Conservation (phyloP, 2,797 vertebrate genomes). For the Sardinella longiceps region DNA sequence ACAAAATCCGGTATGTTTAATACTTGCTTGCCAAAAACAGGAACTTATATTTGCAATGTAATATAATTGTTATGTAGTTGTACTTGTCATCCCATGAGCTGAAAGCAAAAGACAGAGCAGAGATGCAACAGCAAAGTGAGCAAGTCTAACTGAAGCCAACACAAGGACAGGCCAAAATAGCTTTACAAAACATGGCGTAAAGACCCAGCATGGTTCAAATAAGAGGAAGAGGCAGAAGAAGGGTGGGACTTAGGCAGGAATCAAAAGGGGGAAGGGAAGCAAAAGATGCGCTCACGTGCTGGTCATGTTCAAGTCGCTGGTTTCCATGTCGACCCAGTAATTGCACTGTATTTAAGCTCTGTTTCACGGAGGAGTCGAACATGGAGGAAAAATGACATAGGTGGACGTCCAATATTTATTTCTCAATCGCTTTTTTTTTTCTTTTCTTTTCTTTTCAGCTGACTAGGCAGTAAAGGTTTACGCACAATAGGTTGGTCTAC, state of each 20-base stretch:
- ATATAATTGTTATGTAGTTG: conserved; percentile 64
- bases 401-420: conserved; percentile 17
- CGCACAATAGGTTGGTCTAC: conserved; percentile 19
- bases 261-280: neutral
- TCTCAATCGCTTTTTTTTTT: neutral
- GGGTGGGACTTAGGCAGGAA: conserved; percentile 63
- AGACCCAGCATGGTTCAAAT: conserved; percentile 54
- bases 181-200: conserved; percentile 47
- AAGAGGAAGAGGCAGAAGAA: conserved; percentile 52
- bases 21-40: conserved; percentile 41
- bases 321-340: conserved; percentile 23
- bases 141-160: conserved; percentile 49
- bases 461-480: conserved; percentile 12
- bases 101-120: conserved; percentile 66
- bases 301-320: conserved; percentile 15
- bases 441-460: neutral
- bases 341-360: conserved; percentile 22
- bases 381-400: conserved; percentile 7
- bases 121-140: conserved; percentile 50
- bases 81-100: conserved; percentile 69
- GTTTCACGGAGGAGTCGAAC: conserved; percentile 23
- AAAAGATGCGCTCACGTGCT: conserved; percentile 25
- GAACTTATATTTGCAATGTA: conserved; percentile 38
- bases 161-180: conserved; percentile 30
- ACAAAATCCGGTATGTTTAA: conserved; percentile 39